Evolutionary conservation across 2,888 invertebrate genomes (phyloP), one percentile per base, ranked within the genome.

Genomic region (Plebejus argus): DNA sequence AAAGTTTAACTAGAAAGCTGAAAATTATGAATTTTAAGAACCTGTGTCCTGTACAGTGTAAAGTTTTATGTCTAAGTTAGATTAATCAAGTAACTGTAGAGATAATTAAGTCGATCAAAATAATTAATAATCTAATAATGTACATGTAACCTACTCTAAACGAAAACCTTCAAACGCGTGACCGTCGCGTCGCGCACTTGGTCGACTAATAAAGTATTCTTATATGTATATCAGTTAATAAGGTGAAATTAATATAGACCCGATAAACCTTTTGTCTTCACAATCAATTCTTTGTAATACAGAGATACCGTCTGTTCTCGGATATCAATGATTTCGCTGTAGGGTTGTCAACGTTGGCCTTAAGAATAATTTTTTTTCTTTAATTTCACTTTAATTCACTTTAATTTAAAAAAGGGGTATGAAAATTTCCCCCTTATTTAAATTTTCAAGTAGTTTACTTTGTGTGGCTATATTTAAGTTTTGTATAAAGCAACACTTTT

Each of bases 231-330:
- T 79, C 76, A 78, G 76, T 79, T 78, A 74, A 79, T 81, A 81
- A 83, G 82, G 81, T 79, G 83, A 85, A 86, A 87, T 87, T 89
- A 89, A 88, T 87, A 88, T 86, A 84, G 84, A 83, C 83, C 81
- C 82, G 78, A 82, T 84, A 83, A 82, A 81, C 83, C 86, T 85
- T 84, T 88, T 87, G 86, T 85, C 84, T 84, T 86, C 84, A 83
- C 85, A 87, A 86, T 86, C 86, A 88, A 86, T 87, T 87, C 86
- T 84, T 86, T 88, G 85, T 86, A 86, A 86, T 87, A 85, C 84
- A 86, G 84, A 84, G 85, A 88, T 88, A 85, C 86, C 85, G 82
- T 82, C 83, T 83, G 80, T 82, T 82, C 84, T 85, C 82, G 80
- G 82, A 84, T 83, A 84, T 81, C 82, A 82, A 84, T 84, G 85